Evolutionary conservation across 2,797 vertebrate genomes (phyloP).

Genomic region (Crocidura indochinensis): DNA sequence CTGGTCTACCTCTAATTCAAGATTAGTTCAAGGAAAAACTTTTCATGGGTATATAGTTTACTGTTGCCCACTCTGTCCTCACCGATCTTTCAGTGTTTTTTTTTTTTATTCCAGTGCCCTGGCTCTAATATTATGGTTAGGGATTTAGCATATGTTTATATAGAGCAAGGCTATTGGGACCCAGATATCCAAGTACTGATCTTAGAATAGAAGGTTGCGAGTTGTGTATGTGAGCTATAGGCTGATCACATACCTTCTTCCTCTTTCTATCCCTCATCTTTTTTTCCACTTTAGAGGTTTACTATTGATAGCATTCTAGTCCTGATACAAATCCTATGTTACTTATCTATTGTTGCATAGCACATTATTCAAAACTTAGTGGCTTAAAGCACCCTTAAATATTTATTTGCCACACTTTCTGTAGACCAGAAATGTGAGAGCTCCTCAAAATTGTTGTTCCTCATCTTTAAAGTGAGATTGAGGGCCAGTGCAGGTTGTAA

Average conservation of each 20-base stretch:
- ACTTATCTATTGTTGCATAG: no score
- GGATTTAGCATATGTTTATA: neutral
- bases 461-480: conserved; percentile 29
- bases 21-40: conserved; percentile 25
- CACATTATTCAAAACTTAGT: no score
- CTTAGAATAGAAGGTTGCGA: neutral
- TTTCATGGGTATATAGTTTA: neutral
- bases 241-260: no score
- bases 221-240: no score
- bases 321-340: no score
- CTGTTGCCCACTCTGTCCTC: neutral
- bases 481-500: no score
- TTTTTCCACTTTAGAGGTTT: no score
- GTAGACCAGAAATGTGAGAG: no score
- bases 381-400: no score
- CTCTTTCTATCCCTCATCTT: no score
- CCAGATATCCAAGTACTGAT: conserved; percentile 1
- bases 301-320: no score
- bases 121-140: neutral
- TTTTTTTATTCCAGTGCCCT: neutral
- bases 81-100: neutral
- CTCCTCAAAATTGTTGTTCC: neutral
- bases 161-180: neutral
- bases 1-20: neutral
- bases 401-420: no score